A percentile compares a stretch with the other conserved stretches of the same genome.
phyloP scores from a whole-genome alignment of 2,888 invertebrate species.

The Caenorhabditis uteleia region DNA sequence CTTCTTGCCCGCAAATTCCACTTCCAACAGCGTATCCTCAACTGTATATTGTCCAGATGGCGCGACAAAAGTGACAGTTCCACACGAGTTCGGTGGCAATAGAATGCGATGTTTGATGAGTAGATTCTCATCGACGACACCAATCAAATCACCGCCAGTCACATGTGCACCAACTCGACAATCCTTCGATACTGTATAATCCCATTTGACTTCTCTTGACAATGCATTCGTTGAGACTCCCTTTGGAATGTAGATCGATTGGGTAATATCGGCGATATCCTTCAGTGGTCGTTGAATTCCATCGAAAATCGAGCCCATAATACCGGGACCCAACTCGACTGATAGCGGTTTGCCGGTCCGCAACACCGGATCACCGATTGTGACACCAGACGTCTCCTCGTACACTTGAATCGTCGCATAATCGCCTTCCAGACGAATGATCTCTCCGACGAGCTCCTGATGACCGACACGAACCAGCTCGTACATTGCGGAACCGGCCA shows the following conservation, averaged over 20 bases:
- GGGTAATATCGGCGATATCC: constrained; percentile 89
- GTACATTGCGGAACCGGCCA: constrained; percentile 97
- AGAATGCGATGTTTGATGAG: constrained; percentile 95
- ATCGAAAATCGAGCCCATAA: constrained; percentile 98
- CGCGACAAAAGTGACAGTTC: constrained; percentile 93
- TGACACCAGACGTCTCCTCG: constrained; percentile 83
- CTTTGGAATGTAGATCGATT: constrained; percentile 93
- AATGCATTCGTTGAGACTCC: constrained; percentile 86
- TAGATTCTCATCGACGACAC: constrained; percentile 92
- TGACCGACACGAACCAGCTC: constrained; percentile 98
- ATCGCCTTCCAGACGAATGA: constrained; percentile 98
- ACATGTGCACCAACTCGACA: constrained; percentile 86
- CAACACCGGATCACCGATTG: constrained; percentile 98
- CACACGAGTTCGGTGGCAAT: constrained; percentile 90
- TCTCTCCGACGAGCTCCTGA: constrained; percentile 95
- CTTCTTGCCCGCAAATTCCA: constrained; percentile 95
- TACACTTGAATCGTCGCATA: constrained; percentile 98
- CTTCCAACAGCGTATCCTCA: constrained; percentile 92
- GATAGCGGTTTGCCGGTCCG: constrained; percentile 97
- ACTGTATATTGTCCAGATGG: constrained; percentile 90
- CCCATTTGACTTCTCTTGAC: constrained; percentile 84
- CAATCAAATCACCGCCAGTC: constrained; percentile 85
- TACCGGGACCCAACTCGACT: constrained; percentile 98
- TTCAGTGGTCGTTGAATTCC: constrained; percentile 97
- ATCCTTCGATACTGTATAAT: constrained; percentile 79